Evolutionary conservation across 1,140 invertebrate species (phyloP), one percentile per base, ranked within the genome.

Genomic region (Drosophila biarmipes): DNA sequence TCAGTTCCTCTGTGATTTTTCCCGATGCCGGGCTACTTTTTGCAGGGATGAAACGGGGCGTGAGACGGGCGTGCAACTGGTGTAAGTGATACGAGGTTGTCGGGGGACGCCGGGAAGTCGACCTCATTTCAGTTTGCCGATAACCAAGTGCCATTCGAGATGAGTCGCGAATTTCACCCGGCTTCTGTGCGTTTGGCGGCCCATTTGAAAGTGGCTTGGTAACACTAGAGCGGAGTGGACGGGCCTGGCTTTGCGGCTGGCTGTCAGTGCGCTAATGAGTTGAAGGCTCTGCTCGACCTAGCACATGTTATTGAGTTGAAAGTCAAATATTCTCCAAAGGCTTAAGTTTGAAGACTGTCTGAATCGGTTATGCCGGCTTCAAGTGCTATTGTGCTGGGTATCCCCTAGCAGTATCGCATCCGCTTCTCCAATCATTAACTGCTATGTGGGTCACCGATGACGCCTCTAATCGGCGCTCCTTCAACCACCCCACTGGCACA

Each of bases 121-220:
- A 66, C 59, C 61, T 52, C 38, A 40, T 67, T 51, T 51, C 42
- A 29, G 24, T 24, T 24, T 12, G 43, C 7, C 58, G 27, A 66
- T 64, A 46, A 61, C 37, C 62, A 59, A 38, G 67, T 80, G 78
- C 78, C 77, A 80, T 76, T 81, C 52, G 73, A 80, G 78, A 80
- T 80, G 71, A 80, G 66, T 66, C 12, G 59, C 64, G 21, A 68
- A 57, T 66, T 68, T 68, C 61, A 51, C 59, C 42, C 11, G 37
- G 21, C 35, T 40, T 62, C 53, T 40, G 10, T 27, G 51, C 34
- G 2, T 63, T 17, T 12, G 43, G 38, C 35, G 40, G 21, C 55
- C 27, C 31, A 21, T 45, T 52, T 43, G 64, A 77, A 77, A 71
- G 63, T 71, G 61, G 63, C 71, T 71, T 62, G 43, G 55, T 35